Conservation (phyloP, 2,888 invertebrate species). For the Epistrophe grossulariae region DNA sequence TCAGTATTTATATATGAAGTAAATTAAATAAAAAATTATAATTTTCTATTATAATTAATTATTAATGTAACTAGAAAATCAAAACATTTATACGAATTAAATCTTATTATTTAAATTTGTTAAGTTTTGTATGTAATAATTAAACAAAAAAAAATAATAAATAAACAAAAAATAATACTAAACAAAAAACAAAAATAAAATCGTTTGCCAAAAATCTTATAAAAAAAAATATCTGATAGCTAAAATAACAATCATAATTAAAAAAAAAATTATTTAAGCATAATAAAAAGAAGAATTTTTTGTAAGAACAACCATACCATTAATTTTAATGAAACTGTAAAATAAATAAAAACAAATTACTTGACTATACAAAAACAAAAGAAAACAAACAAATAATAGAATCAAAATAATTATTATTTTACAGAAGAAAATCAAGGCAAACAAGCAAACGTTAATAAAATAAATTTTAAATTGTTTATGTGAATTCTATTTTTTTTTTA, state of each 20-base stretch:
- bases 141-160: constrained; percentile 2
- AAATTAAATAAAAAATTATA: constrained; percentile 35
- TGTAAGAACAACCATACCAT: constrained; percentile 23
- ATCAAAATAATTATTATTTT: constrained; percentile 13
- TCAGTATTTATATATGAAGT: not conserved
- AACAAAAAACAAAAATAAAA: not conserved
- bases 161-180: not conserved
- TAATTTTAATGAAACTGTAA: constrained; percentile 22
- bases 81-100: constrained; percentile 49
- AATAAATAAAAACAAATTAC: constrained; percentile 3
- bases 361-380: constrained; percentile 7
- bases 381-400: not conserved
- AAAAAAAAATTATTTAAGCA: constrained; percentile 25
- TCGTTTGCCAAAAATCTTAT: constrained; percentile 38
- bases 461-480: constrained; percentile 12
- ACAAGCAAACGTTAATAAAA: constrained; percentile 17
- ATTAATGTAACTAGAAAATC: constrained; percentile 19
- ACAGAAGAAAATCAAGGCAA: constrained; percentile 21
- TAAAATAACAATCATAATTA: constrained; percentile 38
- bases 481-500: constrained; percentile 29
- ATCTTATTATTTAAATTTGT: constrained; percentile 40
- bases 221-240: constrained; percentile 7
- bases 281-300: not conserved
- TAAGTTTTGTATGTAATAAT: constrained; percentile 55
- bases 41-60: constrained; percentile 63